Evolutionary conservation across 2,888 invertebrate species (phyloP), one percentile per base, ranked within the genome.

Genomic region (Philhelius pedissequus): DNA sequence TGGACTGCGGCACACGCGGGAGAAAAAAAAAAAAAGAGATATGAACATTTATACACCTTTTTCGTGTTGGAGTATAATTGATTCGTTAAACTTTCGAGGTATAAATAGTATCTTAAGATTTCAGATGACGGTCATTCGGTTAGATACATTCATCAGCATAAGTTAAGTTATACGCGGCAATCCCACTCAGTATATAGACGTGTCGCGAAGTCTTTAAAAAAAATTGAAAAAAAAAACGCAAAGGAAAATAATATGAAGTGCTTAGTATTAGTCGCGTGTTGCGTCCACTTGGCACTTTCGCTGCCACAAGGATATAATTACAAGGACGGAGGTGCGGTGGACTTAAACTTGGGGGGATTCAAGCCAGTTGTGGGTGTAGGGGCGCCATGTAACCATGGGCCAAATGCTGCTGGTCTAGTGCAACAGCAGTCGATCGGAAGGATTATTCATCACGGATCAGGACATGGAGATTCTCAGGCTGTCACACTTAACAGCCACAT

Each of bases 91-190:
- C 80, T 87, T 86, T 87, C 86, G 82, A 75, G 76, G 83, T 87
- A 87, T 87, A 87, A 87, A 87, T 87, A 87, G 86, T 87, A 86
- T 87, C 80, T 86, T 81, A 79, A 69, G 83, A 82, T 86, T 81
- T 48, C 62, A 77, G 64, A 69, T 82, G 83, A 62, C 75, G 86
- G 80, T 87, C 87, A 87, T 86, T 87, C 87, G 78, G 86, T 86
- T 74, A 86, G 74, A 86, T 82, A 81, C 79, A 77, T 86, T 87
- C 86, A 68, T 68, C 62, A 86, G 82, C 71, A 71, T 60, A 66
- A 84, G 80, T 80, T 64, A 40, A 32, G 22, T n/a, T 25, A 18
- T 1, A 18, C 68, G 38, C 75, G 58, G 71, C 35, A 54, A 40
- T 58, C 78, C 50, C 27, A 20, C 3, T 22, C 22, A 11, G 11